These are phyloP conservation scores for Leptinotarsa lineolata DNA, from an alignment of 1,140 invertebrate genomes.

Conservation along the genomic window DNA sequence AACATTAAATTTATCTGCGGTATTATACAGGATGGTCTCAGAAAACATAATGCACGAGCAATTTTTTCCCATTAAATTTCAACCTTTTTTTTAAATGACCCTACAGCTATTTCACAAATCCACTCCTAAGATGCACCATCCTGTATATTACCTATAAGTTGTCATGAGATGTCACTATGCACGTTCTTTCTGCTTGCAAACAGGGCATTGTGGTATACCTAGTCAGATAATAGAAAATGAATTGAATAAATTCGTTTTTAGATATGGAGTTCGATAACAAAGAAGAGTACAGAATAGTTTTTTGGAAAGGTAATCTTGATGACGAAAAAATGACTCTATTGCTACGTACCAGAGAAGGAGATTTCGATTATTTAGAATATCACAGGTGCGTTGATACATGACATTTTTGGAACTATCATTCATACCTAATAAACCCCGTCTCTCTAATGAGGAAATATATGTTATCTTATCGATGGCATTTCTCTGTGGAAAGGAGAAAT, in stretches of 20 bases:
- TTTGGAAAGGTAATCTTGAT: constrained; percentile 81
- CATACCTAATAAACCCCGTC: neutral
- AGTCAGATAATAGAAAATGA: no score
- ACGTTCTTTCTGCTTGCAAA: no score
- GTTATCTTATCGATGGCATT: no score
- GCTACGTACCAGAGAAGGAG: constrained; percentile 61
- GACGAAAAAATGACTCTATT: constrained; percentile 70
- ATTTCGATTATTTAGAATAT: constrained; percentile 71
- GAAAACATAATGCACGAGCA: no score
- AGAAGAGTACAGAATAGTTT: constrained; percentile 73
- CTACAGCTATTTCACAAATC: no score
- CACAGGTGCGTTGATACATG: constrained; percentile 63
- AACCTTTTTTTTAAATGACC: no score
- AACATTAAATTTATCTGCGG: neutral
- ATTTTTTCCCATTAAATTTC: no score
- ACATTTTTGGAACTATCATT: neutral
- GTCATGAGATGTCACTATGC: no score
- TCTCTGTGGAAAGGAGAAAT: no score
- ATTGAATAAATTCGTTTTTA: constrained; percentile 46
- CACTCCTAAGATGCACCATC: no score
- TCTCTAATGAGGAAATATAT: neutral
- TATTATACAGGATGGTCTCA: neutral
- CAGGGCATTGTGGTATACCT: no score
- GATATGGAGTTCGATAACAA: constrained; percentile 74
- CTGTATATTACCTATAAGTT: no score